Evolutionary conservation across 2,888 invertebrate genomes (phyloP).

Genomic region (Archips xylosteana): DNA sequence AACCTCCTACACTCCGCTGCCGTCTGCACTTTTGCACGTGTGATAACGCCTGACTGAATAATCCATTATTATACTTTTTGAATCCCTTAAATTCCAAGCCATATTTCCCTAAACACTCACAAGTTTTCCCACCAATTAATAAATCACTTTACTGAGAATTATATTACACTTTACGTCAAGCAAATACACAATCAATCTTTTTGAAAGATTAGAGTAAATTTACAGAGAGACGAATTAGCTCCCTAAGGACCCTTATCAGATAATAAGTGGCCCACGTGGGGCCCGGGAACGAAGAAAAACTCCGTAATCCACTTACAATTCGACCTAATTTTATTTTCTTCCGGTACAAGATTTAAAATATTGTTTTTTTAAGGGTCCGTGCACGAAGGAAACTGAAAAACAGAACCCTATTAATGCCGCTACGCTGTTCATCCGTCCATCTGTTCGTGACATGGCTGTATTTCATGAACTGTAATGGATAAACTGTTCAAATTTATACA

Average conservation of each 20-base stretch:
- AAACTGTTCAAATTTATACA: too few relatives aligned
- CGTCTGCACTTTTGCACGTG: too few relatives aligned
- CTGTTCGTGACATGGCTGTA: too few relatives aligned
- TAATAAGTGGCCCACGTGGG: slow-evolving; percentile 21
- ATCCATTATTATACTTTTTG: too few relatives aligned
- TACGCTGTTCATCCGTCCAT: too few relatives aligned
- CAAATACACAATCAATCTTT: slow-evolving; percentile 26
- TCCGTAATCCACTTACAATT: slow-evolving; percentile 5
- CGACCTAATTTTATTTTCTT: neutral
- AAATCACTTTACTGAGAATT: slow-evolving; percentile 4
- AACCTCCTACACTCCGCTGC: too few relatives aligned
- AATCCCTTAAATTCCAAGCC: neutral
- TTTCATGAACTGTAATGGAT: too few relatives aligned
- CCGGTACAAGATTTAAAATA: slow-evolving; percentile 1
- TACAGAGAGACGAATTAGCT: slow-evolving; percentile 30
- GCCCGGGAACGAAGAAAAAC: slow-evolving; percentile 6
- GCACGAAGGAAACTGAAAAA: too few relatives aligned
- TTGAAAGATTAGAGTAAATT: slow-evolving; percentile 17
- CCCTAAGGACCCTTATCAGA: slow-evolving; percentile 4
- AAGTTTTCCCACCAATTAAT: neutral
- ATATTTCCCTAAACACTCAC: neutral
- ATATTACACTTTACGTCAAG: slow-evolving; percentile 2
- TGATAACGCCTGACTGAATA: too few relatives aligned
- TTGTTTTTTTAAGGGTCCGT: neutral
- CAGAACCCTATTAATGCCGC: too few relatives aligned